Conservation (phyloP, 2,888 invertebrate genomes). For the Brachyptera risi region DNA sequence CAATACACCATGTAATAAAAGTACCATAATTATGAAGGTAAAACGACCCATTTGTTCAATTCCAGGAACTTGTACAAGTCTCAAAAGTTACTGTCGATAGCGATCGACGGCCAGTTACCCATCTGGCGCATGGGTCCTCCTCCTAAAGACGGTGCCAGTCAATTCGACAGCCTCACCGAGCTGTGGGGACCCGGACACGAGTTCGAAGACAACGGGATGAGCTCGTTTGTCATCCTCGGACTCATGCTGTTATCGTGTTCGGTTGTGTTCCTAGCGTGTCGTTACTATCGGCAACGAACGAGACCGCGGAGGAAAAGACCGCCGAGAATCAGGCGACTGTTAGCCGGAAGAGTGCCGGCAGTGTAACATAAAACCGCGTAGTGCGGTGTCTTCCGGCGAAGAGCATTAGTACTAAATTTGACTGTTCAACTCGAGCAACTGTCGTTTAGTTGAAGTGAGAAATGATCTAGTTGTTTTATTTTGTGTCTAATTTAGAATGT, state of each 20-base stretch:
- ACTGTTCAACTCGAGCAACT: no score
- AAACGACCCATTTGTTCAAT: no score
- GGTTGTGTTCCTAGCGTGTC: constrained; percentile 42
- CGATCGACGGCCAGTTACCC: constrained; percentile 37
- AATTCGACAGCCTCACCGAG: constrained; percentile 33
- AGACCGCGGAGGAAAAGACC: constrained; percentile 45
- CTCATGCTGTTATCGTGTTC: constrained; percentile 42
- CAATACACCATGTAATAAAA: no score
- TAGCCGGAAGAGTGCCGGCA: constrained; percentile 33
- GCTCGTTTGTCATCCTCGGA: constrained; percentile 42
- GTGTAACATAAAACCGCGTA: constrained; percentile 28
- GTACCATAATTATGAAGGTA: no score
- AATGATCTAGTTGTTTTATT: no score
- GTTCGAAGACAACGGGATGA: constrained; percentile 46
- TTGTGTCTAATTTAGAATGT: no score
- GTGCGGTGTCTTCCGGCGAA: no score
- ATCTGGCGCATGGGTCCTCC: constrained; percentile 33
- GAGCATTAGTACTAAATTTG: no score
- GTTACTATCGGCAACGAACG: constrained; percentile 45
- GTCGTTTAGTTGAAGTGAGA: not conserved
- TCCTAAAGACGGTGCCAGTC: constrained; percentile 30
- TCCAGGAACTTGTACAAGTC: constrained; percentile 69
- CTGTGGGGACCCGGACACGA: constrained; percentile 54
- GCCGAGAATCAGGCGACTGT: constrained; percentile 33
- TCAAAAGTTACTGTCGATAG: constrained; percentile 67